Evolutionary conservation across 2,888 invertebrate species (phyloP), one percentile per base, ranked within the genome.

Genomic region (Amphipyra tragopoginis): DNA sequence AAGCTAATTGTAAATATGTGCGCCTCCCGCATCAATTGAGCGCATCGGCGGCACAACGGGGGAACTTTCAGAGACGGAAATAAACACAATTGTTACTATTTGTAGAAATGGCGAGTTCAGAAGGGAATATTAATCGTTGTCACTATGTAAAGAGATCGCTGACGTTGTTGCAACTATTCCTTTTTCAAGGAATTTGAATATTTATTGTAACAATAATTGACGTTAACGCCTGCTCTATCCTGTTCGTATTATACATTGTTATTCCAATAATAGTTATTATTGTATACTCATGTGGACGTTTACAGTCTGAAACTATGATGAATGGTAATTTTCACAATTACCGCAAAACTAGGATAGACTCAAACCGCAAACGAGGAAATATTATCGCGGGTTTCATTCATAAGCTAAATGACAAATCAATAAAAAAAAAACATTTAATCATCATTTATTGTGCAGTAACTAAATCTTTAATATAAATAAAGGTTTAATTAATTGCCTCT

Each of bases 21-120:
- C 86, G 91, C 85, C 93, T 93, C 94, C 94, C 93, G 94, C 93
- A 88, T 92, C 90, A 93, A 94, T 93, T 93, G 89, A 81, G 92
- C 90, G 86, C 88, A 84, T 80, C 83, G 82, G 42, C 65, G 76
- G 75, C 91, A 84, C 91, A 88, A 91, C 91, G 90, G 93, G 94
- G 88, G 93, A 93, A 87, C 91, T 87, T 90, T 89, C 83, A 85
- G 84, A 78, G 93, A 93, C 93, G 84, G 90, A 93, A 93, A 93
- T 94, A 94, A 88, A 89, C 88, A 84, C 86, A 88, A 89, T 87
- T 86, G 82, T 70, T 65, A 86, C 87, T 93, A 93, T 92, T 93
- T 90, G 84, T 88, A 90, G 92, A 88, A 91, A 91, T 88, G 85
- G 90, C 89, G 78, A 85, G 76, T 69, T 64, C 60, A 53, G 72